Evolutionary conservation across 1,140 invertebrate genomes (phyloP).

Genomic region (Trichonephila clavata): DNA sequence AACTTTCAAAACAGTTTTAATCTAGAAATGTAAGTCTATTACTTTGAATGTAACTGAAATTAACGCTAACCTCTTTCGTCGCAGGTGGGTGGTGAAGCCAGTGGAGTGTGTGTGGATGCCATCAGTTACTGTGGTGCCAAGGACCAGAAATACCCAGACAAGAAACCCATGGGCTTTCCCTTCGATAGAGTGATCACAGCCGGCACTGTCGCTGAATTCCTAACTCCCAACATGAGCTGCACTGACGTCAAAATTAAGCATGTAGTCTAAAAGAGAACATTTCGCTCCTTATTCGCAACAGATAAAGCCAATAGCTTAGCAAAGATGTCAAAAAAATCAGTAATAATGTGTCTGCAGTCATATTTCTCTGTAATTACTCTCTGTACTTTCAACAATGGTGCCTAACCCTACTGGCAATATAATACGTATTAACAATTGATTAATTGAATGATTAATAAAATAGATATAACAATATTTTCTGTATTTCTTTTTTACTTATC

Average conservation of each 20-base stretch:
- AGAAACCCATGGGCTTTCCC: slow-evolving; percentile 74
- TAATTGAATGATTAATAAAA: too few species aligned
- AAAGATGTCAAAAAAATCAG: too few species aligned
- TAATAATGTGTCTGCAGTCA: too few species aligned
- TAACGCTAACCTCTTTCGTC: neutral
- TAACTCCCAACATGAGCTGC: slow-evolving; percentile 58
- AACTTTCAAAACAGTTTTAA: too few species aligned
- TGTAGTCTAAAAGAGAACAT: slow-evolving; percentile 9
- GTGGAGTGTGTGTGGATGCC: slow-evolving; percentile 85
- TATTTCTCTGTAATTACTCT: too few species aligned
- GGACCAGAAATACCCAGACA: slow-evolving; percentile 82
- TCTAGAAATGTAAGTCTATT: too few species aligned
- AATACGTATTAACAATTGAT: too few species aligned
- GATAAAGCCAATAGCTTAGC: neutral
- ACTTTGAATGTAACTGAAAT: too few species aligned
- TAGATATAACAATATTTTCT: too few species aligned
- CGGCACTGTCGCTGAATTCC: slow-evolving; percentile 79
- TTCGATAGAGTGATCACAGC: slow-evolving; percentile 66
- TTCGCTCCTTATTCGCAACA: neutral
- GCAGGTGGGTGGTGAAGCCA: slow-evolving; percentile 41
- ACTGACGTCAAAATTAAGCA: slow-evolving; percentile 73
- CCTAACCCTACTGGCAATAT: too few species aligned
- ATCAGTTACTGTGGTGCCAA: slow-evolving; percentile 88
- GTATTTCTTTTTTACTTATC: too few species aligned
- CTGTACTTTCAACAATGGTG: too few species aligned